Evolutionary conservation across 2,113 vertebrate species (phyloP), one percentile per base, ranked within the genome.

Genomic region (Rissa tridactyla): DNA sequence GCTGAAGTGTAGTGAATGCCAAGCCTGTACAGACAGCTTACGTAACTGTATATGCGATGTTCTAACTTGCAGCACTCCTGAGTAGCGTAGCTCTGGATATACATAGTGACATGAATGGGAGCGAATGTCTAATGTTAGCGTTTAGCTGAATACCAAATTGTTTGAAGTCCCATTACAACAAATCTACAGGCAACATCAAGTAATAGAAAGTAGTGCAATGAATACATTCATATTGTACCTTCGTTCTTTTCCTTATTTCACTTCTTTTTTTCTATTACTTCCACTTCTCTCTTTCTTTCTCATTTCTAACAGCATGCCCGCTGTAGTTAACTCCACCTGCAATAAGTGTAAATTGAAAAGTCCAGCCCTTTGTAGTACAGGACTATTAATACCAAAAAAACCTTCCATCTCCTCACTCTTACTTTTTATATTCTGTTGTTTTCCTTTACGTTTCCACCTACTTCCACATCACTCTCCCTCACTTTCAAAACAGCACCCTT

Each of bases 1-100:
- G 61, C 38, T 83, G 72, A 86, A 88, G 22, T 22, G 27, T 22
- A n/a, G 32, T 44, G 84, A 92, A 91, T 66, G 55, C 55, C 81
- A 95, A 57, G 61, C 61, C 82, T 70, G 49, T 27, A 82, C 47
- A 94, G 89, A 85, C 77, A 94, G 65, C 78, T 97, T 96, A 92
- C 46, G 38, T 92, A 96, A 97, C 73, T 36, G 22, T 34, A 1
- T 51, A 82, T 85, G 80, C 36, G 77, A 87, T 66, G 61, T 71
- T 70, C 32, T 70, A 92, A 46, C 78, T 85, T 82, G 34, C 73
- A 94, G 66, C 83, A 69, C 44, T 82, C 26, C n/a, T 61, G 32
- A 87, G 61, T 19, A 91, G 25, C 0, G 0, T 46, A 69, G 73
- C 22, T 76, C 77, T 79, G 46, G 25, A 75, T 85, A 58, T 65